Base-by-base conservation (phyloP, 1,140 invertebrate genomes). In the Cydia pomonella region DNA sequence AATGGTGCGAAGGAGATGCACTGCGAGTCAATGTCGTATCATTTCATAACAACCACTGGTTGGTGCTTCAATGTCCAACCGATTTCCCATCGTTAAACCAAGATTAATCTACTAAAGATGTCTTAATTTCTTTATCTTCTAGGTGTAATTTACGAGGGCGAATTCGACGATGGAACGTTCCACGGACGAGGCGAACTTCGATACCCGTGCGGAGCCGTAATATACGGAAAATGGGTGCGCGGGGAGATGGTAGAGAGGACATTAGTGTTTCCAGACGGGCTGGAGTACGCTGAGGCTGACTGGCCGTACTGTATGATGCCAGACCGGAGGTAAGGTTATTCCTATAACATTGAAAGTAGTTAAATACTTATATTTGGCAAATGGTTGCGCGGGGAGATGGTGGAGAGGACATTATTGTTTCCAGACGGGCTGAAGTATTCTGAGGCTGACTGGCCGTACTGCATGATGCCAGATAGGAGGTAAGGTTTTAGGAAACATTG, bases 121-220 rank as follows among this genome's bases (percentile, higher is more conserved):
- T 38, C 33, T 9, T 38, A 38, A 38, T 38, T 38, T 38, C 9
- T 64, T 74, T 74, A 74, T 38, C 38, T 76, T 79, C 10, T 77
- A 94, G 93, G 87, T 38, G 92, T 93, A 0, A 83, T 89, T 29
- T 94, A 94, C 75, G 89, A 93, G 75, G 94, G 94, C n/a, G 84
- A 93, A 64, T 93, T 95, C 73, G 87, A 91, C 47, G 90, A 94
- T 64, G 94, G 93, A 1, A 89, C 93, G 87, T 94, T 94, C 84
- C 93, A 95, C 73, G 94, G 94, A 12, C 72, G 77, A 0, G 94
- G 94, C 3, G 90, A 89, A 3, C 80, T 95, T 16, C 79, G 82
- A 29, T 95, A 94, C 81, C 92, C 93, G 0, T 83, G 84, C 66
- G 92, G 93, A 5, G 87, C 86, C 2, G 84, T 83, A 12, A 76